A percentile compares a stretch with the other conserved stretches of the same genome.
These are phyloP conservation scores for Drosophila seclusa DNA, from an alignment of 2,888 invertebrate species.

Conservation along the genomic window DNA sequence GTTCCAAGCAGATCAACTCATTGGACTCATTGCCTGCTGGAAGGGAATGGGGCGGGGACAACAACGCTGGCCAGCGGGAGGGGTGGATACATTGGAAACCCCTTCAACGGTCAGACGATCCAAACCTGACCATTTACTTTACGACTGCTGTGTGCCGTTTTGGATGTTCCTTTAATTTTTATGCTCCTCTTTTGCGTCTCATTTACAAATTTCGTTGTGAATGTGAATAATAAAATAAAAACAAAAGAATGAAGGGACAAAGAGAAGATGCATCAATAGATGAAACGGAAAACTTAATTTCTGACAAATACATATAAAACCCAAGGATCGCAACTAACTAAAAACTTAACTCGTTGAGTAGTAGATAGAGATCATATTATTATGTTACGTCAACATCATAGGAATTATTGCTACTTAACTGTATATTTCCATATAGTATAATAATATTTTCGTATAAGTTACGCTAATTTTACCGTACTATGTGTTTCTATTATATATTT, in stretches of 20 bases:
- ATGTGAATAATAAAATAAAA: neutral
- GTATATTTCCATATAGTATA: neutral
- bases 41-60: neutral
- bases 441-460: neutral
- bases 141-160: constrained; percentile 64
- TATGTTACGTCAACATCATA: neutral
- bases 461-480: neutral
- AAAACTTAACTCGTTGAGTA: neutral
- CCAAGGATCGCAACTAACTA: neutral
- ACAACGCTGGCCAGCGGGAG: neutral
- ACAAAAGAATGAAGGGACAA: constrained; percentile 4
- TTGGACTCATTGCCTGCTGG: neutral
- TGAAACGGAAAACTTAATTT: neutral
- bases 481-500: neutral
- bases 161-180: constrained; percentile 62
- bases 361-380: neutral
- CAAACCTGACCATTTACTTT: constrained; percentile 69
- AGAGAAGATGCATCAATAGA: constrained; percentile 4
- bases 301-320: neutral
- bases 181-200: constrained; percentile 59
- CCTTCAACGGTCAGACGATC: constrained; percentile 12
- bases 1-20: constrained; percentile 10
- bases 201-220: constrained; percentile 62
- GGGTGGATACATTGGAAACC: neutral
- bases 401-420: neutral